Evolutionary conservation across 2,888 invertebrate species (phyloP).

Genomic region (Pheosia gnoma): DNA sequence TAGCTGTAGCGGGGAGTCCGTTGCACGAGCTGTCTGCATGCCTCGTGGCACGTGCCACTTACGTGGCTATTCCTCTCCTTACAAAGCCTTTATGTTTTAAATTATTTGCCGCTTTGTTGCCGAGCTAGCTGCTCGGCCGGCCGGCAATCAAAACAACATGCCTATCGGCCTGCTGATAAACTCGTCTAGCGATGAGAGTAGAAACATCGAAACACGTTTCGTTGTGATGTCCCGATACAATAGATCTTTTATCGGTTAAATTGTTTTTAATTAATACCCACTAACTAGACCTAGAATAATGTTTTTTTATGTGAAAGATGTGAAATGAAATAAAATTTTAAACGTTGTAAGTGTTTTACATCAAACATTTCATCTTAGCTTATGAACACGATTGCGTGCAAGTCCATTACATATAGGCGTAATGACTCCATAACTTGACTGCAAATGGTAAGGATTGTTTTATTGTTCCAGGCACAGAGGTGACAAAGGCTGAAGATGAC

Average conservation of each 20-base stretch:
- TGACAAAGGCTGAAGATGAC: constrained; percentile 81
- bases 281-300: too few species aligned
- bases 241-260: constrained; percentile 15
- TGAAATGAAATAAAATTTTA: too few species aligned
- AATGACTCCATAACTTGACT: neutral
- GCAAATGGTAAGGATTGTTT: neutral
- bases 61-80: constrained; percentile 55
- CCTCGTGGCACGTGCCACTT: constrained; percentile 50
- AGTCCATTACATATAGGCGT: too few species aligned
- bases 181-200: constrained; percentile 28
- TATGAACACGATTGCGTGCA: too few species aligned
- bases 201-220: constrained; percentile 22
- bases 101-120: constrained; percentile 41
- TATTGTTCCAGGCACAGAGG: constrained; percentile 65
- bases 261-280: neutral
- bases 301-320: too few species aligned
- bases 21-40: constrained; percentile 59
- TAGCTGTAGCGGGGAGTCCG: constrained; percentile 17
- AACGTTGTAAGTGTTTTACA: too few species aligned
- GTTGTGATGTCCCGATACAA: constrained; percentile 15
- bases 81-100: constrained; percentile 36
- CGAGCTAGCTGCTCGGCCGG: constrained; percentile 37
- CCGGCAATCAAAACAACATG: constrained; percentile 40
- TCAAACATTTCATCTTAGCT: too few species aligned
- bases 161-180: constrained; percentile 44